Evolutionary conservation across 2,113 vertebrate genomes (phyloP), one percentile per base, ranked within the genome.

Genomic region (Cervus canadensis): DNA sequence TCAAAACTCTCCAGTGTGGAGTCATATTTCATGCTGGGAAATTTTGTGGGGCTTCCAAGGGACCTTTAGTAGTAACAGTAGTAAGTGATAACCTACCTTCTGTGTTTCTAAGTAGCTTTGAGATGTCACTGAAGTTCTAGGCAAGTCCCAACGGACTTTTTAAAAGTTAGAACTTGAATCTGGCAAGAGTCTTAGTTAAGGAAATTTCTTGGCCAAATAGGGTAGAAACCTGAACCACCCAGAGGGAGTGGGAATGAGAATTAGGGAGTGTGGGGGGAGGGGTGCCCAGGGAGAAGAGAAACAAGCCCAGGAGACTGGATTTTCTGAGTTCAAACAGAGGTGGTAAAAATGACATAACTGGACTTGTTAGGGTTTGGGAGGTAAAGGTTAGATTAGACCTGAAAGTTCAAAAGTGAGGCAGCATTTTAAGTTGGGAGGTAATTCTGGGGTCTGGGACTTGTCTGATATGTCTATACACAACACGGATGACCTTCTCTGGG

Each of bases 131-230:
- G 48, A 30, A 30, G 13, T 60, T 81, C 79, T 92, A 84, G 91
- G 62, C 78, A 87, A 43, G 62, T 84, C 95, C 86, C 91, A 25
- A 0, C 8, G 56, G 97, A 57, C 90, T 78, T 88, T 92, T 97
- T 95, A 97, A 97, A 95, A 96, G 96, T 98, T 93, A 91, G 88
- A 87, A 97, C 54, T 86, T 81, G 91, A 92, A 56, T 90, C 86
- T 93, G 82, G 50, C 83, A 87, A 87, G 83, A 89, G 43, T 79
- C 59, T 96, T 94, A 78, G 43, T 93, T 91, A 91, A 93, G 93
- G 82, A 91, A 86, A 50, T 90, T 71, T 98, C 88, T 79, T 96
- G 94, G 89, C 93, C 89, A 97, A 93, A 86, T 93, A 60, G 94
- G 43, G 59, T 86, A 83, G 97, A 97, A 97, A 94, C 86, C 60